Conservation (phyloP, 2,888 invertebrate species). For the Mellilla xanthometata region DNA sequence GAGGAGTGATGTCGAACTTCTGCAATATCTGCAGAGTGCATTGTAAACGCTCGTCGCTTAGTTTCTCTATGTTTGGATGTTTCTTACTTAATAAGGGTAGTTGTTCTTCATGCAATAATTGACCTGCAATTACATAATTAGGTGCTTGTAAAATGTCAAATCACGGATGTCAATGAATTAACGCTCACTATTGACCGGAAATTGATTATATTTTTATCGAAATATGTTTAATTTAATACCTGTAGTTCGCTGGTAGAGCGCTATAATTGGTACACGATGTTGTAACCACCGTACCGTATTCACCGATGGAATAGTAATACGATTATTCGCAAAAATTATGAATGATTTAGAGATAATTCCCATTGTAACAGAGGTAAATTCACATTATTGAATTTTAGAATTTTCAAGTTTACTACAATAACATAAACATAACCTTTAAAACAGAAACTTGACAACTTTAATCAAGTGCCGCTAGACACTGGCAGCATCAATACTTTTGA, state of each 20-base stretch:
- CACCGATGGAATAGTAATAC: constrained; percentile 12
- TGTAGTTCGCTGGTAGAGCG: constrained; percentile 59
- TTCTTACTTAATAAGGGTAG: constrained; percentile 49
- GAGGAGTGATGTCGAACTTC: constrained; percentile 69
- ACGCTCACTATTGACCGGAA: too few species aligned
- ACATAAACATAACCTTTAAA: constrained; percentile 7
- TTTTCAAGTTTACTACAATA: neutral
- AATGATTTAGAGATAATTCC: constrained; percentile 10
- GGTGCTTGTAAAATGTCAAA: too few species aligned
- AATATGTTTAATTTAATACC: constrained; percentile 41
- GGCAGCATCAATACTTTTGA: too few species aligned
- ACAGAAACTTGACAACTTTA: neutral
- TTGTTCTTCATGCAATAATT: constrained; percentile 40
- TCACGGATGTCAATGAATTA: too few species aligned
- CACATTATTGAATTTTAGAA: too few species aligned
- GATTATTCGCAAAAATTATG: constrained; percentile 4
- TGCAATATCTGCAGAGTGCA: constrained; percentile 56
- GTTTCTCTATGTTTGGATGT: constrained; percentile 58
- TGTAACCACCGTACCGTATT: constrained; percentile 24
- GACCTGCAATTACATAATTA: constrained; percentile 41
- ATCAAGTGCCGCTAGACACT: too few species aligned
- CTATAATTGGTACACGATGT: constrained; percentile 51
- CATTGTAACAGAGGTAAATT: constrained; percentile 14
- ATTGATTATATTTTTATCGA: too few species aligned
- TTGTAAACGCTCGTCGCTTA: constrained; percentile 54